Evolutionary conservation across 2,113 vertebrate genomes (phyloP).

Genomic region (Scomber colias): DNA sequence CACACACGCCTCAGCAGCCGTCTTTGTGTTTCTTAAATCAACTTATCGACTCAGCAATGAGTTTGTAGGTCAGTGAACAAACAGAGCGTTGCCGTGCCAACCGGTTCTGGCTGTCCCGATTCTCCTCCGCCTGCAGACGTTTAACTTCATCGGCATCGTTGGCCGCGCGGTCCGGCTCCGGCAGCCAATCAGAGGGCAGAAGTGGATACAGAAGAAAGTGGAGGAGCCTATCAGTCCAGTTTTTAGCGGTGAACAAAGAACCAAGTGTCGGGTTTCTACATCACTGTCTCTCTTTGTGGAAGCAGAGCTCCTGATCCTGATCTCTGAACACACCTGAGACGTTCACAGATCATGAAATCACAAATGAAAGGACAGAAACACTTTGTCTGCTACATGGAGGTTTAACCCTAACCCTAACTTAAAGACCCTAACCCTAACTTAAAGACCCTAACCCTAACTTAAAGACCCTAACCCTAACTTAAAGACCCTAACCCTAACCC

Average conservation of each 20-base stretch:
- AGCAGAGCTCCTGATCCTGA: conserved; percentile 2
- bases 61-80: conserved; percentile 72
- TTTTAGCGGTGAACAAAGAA: conserved; percentile 41
- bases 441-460: too few species aligned
- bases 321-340: background rate
- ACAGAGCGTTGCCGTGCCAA: conserved; percentile 28
- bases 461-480: too few species aligned
- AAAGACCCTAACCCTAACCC: too few species aligned
- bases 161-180: background rate
- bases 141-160: conserved; percentile 5
- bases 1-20: conserved; percentile 1
- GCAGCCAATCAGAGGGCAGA: conserved; percentile 28
- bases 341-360: background rate
- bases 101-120: background rate
- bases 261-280: conserved; percentile 19
- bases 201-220: background rate
- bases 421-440: too few species aligned
- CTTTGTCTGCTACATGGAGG: background rate
- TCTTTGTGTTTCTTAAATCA: conserved; percentile 61
- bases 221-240: conserved; percentile 34
- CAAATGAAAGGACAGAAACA: background rate
- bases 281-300: background rate
- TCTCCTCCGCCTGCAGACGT: conserved; percentile 21
- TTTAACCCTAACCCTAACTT: too few species aligned
- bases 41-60: conserved; percentile 42